These are phyloP conservation scores for Gambusia holbrooki DNA, from an alignment of 2,113 vertebrate genomes.

Conservation along the genomic window DNA sequence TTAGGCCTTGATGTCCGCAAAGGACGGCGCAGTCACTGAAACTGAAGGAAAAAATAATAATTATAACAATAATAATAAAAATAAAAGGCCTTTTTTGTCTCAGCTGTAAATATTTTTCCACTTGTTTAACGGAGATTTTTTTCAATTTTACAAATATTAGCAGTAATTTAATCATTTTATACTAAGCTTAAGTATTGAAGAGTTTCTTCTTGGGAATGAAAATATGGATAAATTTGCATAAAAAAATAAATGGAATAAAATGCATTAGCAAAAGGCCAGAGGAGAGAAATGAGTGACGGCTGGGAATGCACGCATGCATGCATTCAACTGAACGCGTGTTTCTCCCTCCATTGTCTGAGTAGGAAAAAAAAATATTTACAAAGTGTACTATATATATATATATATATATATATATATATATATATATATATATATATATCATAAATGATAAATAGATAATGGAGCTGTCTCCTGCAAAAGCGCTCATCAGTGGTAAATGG, in stretches of 20 bases:
- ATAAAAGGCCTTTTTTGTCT: slow-evolving; percentile 21
- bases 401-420: too few species aligned
- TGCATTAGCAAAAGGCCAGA: slow-evolving; percentile 38
- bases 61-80: too few species aligned
- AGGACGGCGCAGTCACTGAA: slow-evolving; percentile 83
- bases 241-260: neutral
- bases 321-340: neutral
- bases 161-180: neutral
- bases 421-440: slow-evolving; percentile 20
- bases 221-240: neutral
- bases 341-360: slow-evolving; percentile 68
- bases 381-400: too few species aligned
- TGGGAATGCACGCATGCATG: neutral
- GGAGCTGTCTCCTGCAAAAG: slow-evolving; percentile 75
- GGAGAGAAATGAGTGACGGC: slow-evolving; percentile 16
- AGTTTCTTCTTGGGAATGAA: neutral
- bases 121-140: too few species aligned
- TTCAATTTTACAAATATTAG: too few species aligned
- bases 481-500: slow-evolving; percentile 75
- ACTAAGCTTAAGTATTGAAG: neutral
- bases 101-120: neutral
- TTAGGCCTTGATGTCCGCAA: slow-evolving; percentile 5
- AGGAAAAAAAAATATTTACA: slow-evolving; percentile 13
- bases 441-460: slow-evolving; percentile 83
- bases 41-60: slow-evolving; percentile 85